phyloP scores from a whole-genome alignment of 2,797 vertebrate species.

The Rachycentron canadum region DNA sequence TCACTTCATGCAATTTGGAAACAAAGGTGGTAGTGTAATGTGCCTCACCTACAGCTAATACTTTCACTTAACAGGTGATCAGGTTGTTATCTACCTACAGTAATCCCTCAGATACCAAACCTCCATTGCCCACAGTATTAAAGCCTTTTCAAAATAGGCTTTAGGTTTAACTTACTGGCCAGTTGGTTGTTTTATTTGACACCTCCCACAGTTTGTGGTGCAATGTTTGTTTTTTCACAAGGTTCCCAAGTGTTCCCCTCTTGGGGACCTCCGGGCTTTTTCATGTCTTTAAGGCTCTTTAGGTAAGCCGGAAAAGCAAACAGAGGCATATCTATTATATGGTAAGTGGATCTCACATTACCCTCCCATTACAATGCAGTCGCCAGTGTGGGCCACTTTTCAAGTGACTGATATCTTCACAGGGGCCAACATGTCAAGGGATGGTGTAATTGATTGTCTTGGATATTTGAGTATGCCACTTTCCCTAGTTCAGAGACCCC shows the following conservation, averaged over 20 bases:
- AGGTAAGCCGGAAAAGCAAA: conserved; percentile 83
- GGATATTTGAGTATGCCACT: conserved; percentile 88
- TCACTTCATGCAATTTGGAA: conserved; percentile 17
- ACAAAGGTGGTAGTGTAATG: conserved; percentile 42
- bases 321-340: conserved; percentile 93
- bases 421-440: conserved; percentile 90
- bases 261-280: conserved; percentile 68
- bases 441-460: conserved; percentile 92
- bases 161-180: conserved; percentile 61
- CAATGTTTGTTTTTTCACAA: conserved; percentile 78
- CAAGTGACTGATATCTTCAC: conserved; percentile 94
- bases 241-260: conserved; percentile 73
- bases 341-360: conserved; percentile 91
- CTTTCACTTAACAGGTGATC: conserved; percentile 71
- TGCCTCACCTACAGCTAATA: conserved; percentile 46
- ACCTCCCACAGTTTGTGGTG: conserved; percentile 68
- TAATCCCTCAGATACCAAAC: conserved; percentile 66
- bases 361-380: conserved; percentile 87
- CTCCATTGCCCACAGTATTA: conserved; percentile 65
- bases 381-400: conserved; percentile 91
- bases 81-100: conserved; percentile 57
- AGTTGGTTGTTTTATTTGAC: conserved; percentile 68
- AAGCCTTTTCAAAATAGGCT: conserved; percentile 60
- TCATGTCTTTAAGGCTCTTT: conserved; percentile 82
- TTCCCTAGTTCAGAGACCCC: conserved; percentile 84